These are phyloP conservation scores for Brachyhypopomus occidentalis DNA, from an alignment of 2,113 vertebrate species.

Conservation along the genomic window DNA sequence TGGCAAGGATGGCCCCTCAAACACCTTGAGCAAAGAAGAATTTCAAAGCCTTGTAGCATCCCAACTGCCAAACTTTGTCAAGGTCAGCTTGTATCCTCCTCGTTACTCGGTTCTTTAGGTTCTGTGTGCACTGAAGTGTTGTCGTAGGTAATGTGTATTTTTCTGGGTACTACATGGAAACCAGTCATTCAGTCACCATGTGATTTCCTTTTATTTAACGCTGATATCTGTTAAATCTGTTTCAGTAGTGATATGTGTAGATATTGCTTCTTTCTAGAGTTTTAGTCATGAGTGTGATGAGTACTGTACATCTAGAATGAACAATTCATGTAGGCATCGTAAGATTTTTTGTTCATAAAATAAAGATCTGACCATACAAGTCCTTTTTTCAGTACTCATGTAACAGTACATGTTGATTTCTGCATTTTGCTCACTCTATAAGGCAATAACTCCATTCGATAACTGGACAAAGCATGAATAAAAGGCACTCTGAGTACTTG, in stretches of 20 bases:
- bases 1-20: slow-evolving; percentile 67
- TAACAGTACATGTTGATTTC: not conserved
- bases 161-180: not conserved
- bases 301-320: not conserved
- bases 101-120: not conserved
- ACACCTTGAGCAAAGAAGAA: slow-evolving; percentile 75
- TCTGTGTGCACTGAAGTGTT: not conserved
- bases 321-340: not conserved
- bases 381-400: too few species aligned
- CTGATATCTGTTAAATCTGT: not conserved
- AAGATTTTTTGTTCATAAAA: too few species aligned
- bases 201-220: not conserved
- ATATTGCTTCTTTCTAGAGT: not conserved
- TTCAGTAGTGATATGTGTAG: not conserved
- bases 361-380: not conserved
- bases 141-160: not conserved
- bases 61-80: slow-evolving; percentile 70
- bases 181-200: not conserved
- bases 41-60: slow-evolving; percentile 68
- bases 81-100: slow-evolving; percentile 57
- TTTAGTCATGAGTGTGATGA: not conserved
- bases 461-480: not conserved
- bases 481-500: slow-evolving; percentile 14
- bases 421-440: not conserved
- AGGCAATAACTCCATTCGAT: not conserved